Evolutionary conservation across 2,113 vertebrate species (phyloP).

Genomic region (Petroica traversi): DNA sequence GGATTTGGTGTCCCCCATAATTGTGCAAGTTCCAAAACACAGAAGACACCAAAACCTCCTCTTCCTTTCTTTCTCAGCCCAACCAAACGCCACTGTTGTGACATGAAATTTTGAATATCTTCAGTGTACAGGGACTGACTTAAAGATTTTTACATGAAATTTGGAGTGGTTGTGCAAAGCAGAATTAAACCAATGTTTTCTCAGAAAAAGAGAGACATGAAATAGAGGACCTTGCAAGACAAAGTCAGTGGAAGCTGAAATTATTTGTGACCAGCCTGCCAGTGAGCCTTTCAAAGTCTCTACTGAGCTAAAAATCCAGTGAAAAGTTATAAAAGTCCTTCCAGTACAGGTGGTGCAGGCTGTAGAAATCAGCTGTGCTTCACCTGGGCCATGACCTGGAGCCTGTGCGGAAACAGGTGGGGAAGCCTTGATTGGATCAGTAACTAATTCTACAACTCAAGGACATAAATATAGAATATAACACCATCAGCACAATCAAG

Average conservation of each 20-base stretch:
- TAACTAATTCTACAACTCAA: background rate
- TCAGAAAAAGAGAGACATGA: background rate
- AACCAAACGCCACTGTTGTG: background rate
- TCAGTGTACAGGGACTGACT: background rate
- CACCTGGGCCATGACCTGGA: background rate
- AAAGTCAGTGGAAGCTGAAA: background rate
- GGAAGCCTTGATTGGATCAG: background rate
- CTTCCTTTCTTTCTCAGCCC: background rate
- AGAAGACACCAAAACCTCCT: background rate
- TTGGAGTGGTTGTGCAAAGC: background rate
- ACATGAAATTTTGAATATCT: background rate
- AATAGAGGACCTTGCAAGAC: background rate
- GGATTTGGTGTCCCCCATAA: background rate
- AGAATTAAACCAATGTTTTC: background rate
- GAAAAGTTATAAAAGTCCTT: background rate
- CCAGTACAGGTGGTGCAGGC: background rate
- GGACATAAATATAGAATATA: background rate
- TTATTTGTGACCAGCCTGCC: background rate
- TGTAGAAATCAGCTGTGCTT: background rate
- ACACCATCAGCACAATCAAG: constrained; percentile 35
- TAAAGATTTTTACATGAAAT: background rate
- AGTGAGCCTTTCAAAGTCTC: background rate
- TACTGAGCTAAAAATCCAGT: background rate
- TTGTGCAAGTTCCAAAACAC: background rate
- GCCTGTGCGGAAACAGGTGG: fast-evolving